Conservation (phyloP, 2,888 invertebrate species). For the Baronia brevicornis region DNA sequence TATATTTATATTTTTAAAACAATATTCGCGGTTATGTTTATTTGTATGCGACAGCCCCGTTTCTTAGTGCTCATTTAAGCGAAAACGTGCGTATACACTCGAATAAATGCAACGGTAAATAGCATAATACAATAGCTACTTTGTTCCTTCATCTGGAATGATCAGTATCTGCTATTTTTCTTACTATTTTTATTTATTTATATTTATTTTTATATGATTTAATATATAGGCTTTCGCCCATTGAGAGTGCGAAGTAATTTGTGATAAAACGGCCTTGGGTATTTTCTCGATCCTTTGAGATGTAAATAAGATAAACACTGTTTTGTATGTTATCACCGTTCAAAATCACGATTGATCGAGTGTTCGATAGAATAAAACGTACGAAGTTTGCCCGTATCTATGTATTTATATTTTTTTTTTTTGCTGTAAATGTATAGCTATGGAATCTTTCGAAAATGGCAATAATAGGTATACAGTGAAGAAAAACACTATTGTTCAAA, state of each 20-base stretch:
- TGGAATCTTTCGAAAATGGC: conserved; percentile 52
- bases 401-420: conserved; percentile 24
- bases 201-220: too few species aligned
- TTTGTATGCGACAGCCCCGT: conserved; percentile 10
- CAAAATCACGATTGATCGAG: conserved; percentile 46
- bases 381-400: conserved; percentile 21
- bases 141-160: conserved; percentile 49
- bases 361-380: conserved; percentile 23
- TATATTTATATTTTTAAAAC: neutral
- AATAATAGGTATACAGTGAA: conserved; percentile 70
- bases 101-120: conserved; percentile 61
- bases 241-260: conserved; percentile 55
- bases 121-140: conserved; percentile 56
- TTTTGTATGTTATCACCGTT: conserved; percentile 51
- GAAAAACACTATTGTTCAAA: conserved; percentile 56
- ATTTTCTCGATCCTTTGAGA: conserved; percentile 54
- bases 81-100: conserved; percentile 55
- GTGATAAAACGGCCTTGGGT: conserved; percentile 64
- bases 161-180: conserved; percentile 45
- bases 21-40: neutral
- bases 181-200: conserved; percentile 40
- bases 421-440: conserved; percentile 23
- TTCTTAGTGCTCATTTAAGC: conserved; percentile 67
- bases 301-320: conserved; percentile 67
- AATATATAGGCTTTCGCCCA: conserved; percentile 70